Percentiles rank a stretch among this genome's conserved stretches.
phyloP scores from a whole-genome alignment of 2,113 vertebrate genomes.

The Scytalopus superciliaris region DNA sequence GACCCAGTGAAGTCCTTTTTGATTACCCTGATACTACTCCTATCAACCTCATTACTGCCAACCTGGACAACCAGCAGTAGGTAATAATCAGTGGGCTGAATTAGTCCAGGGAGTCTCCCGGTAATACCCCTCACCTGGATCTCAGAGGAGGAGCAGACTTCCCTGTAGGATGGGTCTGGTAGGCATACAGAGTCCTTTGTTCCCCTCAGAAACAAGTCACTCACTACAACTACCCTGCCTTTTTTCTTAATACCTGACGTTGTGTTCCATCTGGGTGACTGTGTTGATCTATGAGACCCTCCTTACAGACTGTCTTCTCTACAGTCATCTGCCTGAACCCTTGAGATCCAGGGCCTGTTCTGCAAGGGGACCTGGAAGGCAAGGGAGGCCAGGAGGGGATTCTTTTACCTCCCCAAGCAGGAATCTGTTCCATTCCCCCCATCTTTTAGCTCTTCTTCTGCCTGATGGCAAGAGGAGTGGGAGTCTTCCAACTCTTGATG shows the following conservation, averaged over 20 bases:
- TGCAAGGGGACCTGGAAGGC: neutral
- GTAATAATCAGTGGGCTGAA: neutral
- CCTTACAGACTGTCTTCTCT: neutral
- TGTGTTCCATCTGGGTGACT: neutral
- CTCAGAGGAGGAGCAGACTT: neutral
- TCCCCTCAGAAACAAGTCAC: neutral
- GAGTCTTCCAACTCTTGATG: neutral
- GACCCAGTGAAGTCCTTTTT: neutral
- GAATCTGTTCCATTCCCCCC: neutral
- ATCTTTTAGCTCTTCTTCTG: neutral
- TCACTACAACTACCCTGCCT: too few relatives aligned
- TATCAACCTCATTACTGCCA: neutral
- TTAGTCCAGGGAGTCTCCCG: neutral
- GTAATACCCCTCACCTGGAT: too few relatives aligned
- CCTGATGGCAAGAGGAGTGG: neutral
- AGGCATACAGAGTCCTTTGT: too few relatives aligned
- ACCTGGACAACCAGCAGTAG: neutral
- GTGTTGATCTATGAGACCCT: neutral
- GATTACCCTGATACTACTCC: neutral
- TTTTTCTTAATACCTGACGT: neutral
- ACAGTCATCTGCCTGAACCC: neutral
- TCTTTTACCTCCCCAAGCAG: neutral
- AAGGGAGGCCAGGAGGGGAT: neutral
- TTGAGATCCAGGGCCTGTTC: neutral
- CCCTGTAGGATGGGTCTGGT: neutral